Conservation (phyloP, 2,113 vertebrate genomes). For the Amphilophus citrinellus region DNA sequence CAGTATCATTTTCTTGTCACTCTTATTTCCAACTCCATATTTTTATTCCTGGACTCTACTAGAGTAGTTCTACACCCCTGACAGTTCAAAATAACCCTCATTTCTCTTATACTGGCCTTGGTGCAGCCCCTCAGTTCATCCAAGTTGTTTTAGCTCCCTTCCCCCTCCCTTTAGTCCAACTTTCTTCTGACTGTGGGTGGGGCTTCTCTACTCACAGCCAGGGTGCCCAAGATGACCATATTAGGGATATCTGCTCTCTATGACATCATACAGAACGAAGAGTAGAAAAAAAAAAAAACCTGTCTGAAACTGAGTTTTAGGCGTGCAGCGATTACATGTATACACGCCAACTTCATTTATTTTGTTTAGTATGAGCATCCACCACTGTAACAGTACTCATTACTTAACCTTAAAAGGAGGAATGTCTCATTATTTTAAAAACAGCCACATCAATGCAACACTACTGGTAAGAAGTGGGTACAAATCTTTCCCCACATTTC, state of each 20-base stretch:
- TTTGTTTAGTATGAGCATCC: background rate
- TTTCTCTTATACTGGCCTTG: background rate
- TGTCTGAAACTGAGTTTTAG: background rate
- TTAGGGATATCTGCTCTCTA: background rate
- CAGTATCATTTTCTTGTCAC: background rate
- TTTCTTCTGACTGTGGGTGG: background rate
- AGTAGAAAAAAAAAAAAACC: background rate
- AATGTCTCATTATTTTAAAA: background rate
- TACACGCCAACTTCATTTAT: background rate
- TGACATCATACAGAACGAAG: background rate
- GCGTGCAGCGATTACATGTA: accelerated
- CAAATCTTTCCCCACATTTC: background rate
- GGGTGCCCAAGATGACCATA: background rate
- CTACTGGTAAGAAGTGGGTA: background rate
- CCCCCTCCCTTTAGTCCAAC: background rate
- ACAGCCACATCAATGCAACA: background rate
- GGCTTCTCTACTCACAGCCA: background rate
- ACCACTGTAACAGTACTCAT: background rate
- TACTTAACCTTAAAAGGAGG: too few species aligned
- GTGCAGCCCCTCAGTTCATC: background rate
- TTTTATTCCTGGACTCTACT: background rate
- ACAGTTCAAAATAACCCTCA: background rate
- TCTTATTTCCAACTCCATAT: background rate
- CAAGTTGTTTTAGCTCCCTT: background rate
- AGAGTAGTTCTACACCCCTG: background rate